Base-by-base conservation (phyloP, 2,888 invertebrate genomes). In the Mythimna pallens region DNA sequence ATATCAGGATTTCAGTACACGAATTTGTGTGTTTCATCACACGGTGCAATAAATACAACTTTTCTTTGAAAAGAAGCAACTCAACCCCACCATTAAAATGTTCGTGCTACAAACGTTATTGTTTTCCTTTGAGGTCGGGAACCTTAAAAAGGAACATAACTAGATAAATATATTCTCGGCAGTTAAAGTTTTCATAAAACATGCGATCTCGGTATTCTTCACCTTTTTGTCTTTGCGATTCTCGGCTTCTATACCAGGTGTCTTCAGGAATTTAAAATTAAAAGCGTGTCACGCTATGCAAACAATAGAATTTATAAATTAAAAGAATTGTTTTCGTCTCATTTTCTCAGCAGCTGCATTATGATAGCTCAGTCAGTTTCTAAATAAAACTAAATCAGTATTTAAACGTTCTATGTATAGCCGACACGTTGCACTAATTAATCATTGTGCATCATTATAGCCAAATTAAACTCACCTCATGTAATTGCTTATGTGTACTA, bases 181-280 rank as follows among this genome's bases (percentile, higher is more conserved):
- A 86, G 86, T 85, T 84, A 79, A 90, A 92, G 84, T 91, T 92
- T 92, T 88, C 73, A 88, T 89, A 88, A 90, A 92, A 90, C 91
- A 91, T 90, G 89, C 88, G 84, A 88, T 89, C 87, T 82, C 83
- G 85, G 88, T 88, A 89, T 89, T 87, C 85, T 87, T 85, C 81
- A 84, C 85, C 89, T 91, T 91, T 91, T 92, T 91, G 52, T 89
- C 87, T 92, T 91, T 87, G 86, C 86, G 86, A 82, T 82, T 84
- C 81, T 83, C 73, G 82, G 85, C 85, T 86, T 85, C 86, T 84
- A 80, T 85, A 81, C 84, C 70, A 74, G 77, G 72, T 83, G 73
- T 76, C 72, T 81, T 81, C 81, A 76, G 75, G 80, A 86, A 80
- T 84, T 86, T 84, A 70, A 83, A 79, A 83, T 80, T 74, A 80